Evolutionary conservation across 2,113 vertebrate genomes (phyloP), one percentile per base, ranked within the genome.

Genomic region (Cynopterus brachyotis): DNA sequence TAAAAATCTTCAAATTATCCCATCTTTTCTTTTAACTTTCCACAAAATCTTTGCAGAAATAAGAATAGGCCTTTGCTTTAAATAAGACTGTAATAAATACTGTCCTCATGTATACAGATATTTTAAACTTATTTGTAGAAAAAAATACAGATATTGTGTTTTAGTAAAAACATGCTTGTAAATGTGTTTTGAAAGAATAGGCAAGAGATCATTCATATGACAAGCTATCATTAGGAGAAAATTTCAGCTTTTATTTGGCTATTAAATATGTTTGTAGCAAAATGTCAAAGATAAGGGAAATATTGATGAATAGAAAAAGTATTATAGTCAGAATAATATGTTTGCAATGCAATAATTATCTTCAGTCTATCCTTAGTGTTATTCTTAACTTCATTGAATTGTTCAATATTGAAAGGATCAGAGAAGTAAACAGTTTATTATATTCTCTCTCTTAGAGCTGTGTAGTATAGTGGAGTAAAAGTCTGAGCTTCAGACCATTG

Each of bases 41-140:
- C 4, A 30, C 30, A 95, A 95, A 73, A 40, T 35, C 42, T 84
- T 47, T 64, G 28, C 35, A 62, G 13, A 70, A 69, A 85, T 94
- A 85, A 88, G 37, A 10, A 73, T 2, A 35, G 42, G 1, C 1
- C 10, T 40, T 94, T 75, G 57, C 37, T 88, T 79, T 88, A 69
- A 89, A 20, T 50, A 66, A 67, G 47, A 80, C 45, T 26, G 2
- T 19, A 67, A n/a, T 90, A 83, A 92, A 12, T 92, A 78, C 40
- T 90, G 76, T 47, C 6, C 3, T 87, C 35, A 69, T 73, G 32
- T 55, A 50, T 50, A 80, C 42, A 91, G 60, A 78, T 47, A 28
- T 55, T 96, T 94, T 70, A 92, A 85, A 55, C 94, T 55, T 89
- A 64, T 75, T 95, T 15, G 30, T 69, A 26, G 53, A n/a, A 78